Conservation (phyloP, 2,888 invertebrate genomes). For the Zhuqinia jingwanae region DNA sequence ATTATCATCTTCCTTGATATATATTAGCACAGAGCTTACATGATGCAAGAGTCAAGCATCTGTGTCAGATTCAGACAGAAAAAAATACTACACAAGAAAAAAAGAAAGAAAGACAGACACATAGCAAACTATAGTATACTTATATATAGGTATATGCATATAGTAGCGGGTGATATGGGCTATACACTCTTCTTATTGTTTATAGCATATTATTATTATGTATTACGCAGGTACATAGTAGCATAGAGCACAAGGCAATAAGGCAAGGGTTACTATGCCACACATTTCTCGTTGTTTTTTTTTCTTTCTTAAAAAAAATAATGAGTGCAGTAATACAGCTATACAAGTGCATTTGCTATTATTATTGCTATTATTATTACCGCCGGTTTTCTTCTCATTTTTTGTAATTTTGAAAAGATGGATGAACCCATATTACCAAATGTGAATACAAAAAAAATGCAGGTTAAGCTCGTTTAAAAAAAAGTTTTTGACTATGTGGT, state of each 20-base stretch:
- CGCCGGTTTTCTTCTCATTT: neutral
- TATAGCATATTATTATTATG: neutral
- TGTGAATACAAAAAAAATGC: conserved; percentile 42
- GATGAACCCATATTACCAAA: conserved; percentile 18
- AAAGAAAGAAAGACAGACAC: neutral
- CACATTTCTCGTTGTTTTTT: conserved; percentile 16
- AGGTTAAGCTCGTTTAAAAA: conserved; percentile 43
- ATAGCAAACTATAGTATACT: neutral
- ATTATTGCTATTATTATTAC: neutral
- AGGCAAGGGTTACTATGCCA: conserved; percentile 22
- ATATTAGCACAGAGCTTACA: conserved; percentile 19
- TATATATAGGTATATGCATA: neutral
- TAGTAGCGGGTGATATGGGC: neutral
- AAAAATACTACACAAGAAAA: conserved; percentile 11
- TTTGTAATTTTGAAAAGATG: conserved; percentile 1
- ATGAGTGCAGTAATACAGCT: conserved; percentile 16
- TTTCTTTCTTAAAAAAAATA: neutral
- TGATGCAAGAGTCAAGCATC: conserved; percentile 33
- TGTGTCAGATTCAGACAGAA: conserved; percentile 47
- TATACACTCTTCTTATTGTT: neutral
- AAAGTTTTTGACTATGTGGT: conserved; percentile 16
- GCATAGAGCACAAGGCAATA: neutral
- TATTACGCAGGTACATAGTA: neutral
- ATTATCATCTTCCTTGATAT: conserved; percentile 37
- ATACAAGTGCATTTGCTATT: conserved; percentile 24